Conservation (phyloP, 2,113 vertebrate species). For the Nerophis ophidion region DNA sequence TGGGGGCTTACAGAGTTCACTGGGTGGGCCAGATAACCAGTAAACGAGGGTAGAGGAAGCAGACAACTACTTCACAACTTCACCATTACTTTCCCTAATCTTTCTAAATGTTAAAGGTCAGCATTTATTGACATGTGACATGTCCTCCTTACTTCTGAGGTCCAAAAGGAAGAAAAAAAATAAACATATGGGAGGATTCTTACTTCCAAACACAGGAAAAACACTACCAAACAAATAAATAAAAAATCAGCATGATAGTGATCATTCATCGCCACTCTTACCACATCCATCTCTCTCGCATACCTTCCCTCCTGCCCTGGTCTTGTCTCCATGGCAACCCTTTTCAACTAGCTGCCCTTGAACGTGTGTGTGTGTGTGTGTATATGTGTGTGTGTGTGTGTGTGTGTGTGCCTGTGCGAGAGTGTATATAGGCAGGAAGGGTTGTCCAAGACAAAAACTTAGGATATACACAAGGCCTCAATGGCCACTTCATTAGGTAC, state of each 20-base stretch:
- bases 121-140: conserved; percentile 31
- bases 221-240: conserved; percentile 21
- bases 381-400: conserved; percentile 4
- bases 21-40: no score
- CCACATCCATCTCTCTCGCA: conserved; percentile 40
- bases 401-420: conserved; percentile 16
- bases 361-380: conserved; percentile 38
- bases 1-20: no score
- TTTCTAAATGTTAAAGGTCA: conserved; percentile 31
- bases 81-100: conserved; percentile 22
- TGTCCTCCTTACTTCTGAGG: conserved; percentile 5
- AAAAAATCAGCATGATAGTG: conserved; percentile 34
- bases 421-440: conserved; percentile 46
- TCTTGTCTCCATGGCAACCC: conserved; percentile 67
- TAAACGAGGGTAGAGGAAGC: no score
- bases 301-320: conserved; percentile 50
- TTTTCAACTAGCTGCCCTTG: conserved; percentile 62
- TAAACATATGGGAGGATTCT: conserved; percentile 11
- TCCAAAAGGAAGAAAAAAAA: not conserved
- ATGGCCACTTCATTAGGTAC: not conserved
- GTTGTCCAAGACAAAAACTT: conserved; percentile 56
- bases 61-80: not conserved
- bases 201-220: conserved; percentile 30
- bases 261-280: conserved; percentile 35
- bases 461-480: conserved; percentile 4